A percentile compares a stretch with the other conserved stretches of the same genome.
These are phyloP conservation scores for Troides oblongomaculatus DNA, from an alignment of 2,888 invertebrate species.

Conservation along the genomic window DNA sequence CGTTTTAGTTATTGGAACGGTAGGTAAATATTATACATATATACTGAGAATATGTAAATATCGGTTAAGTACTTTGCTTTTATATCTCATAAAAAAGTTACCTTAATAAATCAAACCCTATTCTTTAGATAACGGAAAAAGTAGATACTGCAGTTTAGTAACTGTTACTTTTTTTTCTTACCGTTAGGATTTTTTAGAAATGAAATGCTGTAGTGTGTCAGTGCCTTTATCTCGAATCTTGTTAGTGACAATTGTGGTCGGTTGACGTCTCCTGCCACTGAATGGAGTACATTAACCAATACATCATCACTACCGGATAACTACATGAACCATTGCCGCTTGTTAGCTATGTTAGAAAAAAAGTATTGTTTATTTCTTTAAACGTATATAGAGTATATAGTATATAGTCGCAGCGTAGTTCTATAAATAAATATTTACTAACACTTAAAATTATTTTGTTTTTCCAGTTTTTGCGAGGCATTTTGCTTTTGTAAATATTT, in stretches of 20 bases:
- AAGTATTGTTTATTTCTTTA: no score
- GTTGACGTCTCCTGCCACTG: background rate
- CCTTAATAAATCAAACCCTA: no score
- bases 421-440: no score
- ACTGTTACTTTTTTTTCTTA: background rate
- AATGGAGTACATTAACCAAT: background rate
- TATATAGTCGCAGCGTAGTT: no score
- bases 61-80: no score
- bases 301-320: background rate
- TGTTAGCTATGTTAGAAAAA: background rate
- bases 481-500: background rate
- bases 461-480: background rate
- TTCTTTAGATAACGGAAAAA: no score
- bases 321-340: background rate
- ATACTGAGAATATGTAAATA: no score
- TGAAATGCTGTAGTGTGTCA: background rate
- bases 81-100: no score
- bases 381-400: no score
- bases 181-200: background rate
- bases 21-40: no score
- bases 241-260: constrained; percentile 6
- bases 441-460: background rate
- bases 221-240: background rate
- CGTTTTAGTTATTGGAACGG: background rate
- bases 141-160: no score